Conservation (phyloP, 2,797 vertebrate species). For the Ibycter americanus region DNA sequence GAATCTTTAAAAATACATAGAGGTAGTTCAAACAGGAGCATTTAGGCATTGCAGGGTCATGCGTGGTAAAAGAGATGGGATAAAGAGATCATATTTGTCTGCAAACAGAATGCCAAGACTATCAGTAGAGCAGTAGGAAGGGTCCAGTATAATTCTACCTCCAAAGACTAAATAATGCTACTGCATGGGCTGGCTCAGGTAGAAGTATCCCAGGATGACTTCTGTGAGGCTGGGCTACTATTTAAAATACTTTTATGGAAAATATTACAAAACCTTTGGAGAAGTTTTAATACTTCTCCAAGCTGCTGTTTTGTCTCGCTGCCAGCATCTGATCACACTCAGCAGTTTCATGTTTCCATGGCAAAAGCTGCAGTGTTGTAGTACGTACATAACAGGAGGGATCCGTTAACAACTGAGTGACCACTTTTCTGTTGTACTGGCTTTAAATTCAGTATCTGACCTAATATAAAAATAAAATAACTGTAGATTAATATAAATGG, state of each 20-base stretch:
- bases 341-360: not conserved
- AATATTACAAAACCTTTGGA: not conserved
- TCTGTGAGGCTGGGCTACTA: not conserved
- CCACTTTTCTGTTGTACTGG: accelerated
- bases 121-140: not conserved
- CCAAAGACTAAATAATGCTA: not conserved
- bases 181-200: not conserved
- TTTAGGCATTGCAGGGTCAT: not conserved
- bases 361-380: not conserved
- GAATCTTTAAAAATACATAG: not conserved
- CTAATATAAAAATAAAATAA: not conserved
- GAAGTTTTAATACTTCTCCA: not conserved
- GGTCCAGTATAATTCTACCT: not conserved
- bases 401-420: not conserved
- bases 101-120: not conserved
- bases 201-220: not conserved
- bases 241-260: not conserved
- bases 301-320: not conserved
- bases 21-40: not conserved
- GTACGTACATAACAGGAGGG: not conserved
- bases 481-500: not conserved
- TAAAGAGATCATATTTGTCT: not conserved
- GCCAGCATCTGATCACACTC: not conserved
- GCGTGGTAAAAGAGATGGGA: not conserved
- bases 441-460: not conserved